Evolutionary conservation across 2,113 vertebrate species (phyloP).

Genomic region (Scopus umbretta): DNA sequence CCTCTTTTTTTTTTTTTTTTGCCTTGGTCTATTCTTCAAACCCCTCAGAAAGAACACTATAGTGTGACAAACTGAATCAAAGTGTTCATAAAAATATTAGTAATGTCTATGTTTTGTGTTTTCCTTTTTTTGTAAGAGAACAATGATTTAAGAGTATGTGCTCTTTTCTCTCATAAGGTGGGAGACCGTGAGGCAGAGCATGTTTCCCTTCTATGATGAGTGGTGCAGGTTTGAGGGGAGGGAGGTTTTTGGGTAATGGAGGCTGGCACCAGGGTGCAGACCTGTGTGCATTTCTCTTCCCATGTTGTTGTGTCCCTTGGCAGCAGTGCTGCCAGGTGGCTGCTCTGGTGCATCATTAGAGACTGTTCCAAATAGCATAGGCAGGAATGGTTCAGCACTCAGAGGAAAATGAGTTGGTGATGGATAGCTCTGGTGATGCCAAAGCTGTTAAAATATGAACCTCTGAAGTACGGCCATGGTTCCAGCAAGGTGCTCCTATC

Average conservation of each 20-base stretch:
- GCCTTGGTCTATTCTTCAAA: background rate
- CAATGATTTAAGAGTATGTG: background rate
- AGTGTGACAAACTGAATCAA: background rate
- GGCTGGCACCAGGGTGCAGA: background rate
- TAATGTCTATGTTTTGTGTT: background rate
- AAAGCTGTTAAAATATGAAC: slow-evolving; percentile 84
- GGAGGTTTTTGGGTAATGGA: background rate
- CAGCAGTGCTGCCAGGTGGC: slow-evolving; percentile 70
- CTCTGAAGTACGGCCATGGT: slow-evolving; percentile 53
- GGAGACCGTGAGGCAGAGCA: background rate
- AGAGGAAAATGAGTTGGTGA: slow-evolving; percentile 87
- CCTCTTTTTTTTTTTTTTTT: background rate
- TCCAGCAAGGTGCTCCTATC: background rate
- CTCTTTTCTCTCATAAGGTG: rapidly evolving
- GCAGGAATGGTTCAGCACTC: slow-evolving; percentile 78
- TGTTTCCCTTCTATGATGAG: background rate
- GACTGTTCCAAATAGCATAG: slow-evolving; percentile 82
- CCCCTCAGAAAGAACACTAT: background rate
- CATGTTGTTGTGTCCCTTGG: background rate
- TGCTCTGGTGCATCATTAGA: slow-evolving; percentile 80
- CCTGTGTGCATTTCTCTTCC: background rate
- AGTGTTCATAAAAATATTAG: background rate
- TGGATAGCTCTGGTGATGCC: slow-evolving; percentile 73
- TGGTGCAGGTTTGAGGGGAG: background rate
- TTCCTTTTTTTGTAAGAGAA: background rate